Conservation (phyloP, 1,140 invertebrate species). For the Cherax destructor region DNA sequence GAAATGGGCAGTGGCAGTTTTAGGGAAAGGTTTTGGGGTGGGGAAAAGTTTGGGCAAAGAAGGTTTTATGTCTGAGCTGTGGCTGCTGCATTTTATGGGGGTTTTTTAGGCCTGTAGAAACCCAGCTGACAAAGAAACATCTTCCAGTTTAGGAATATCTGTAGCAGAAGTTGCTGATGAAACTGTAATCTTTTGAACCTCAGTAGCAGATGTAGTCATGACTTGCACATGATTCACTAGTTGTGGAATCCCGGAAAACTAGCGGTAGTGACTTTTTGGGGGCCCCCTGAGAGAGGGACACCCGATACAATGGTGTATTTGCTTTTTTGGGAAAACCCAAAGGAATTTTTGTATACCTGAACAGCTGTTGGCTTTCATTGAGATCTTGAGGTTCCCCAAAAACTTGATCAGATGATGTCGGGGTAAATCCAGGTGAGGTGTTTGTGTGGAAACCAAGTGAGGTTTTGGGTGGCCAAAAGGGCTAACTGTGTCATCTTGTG, state of each 20-base stretch:
- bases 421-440: constrained; percentile 7
- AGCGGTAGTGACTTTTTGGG: constrained; percentile 14
- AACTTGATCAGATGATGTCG: constrained; percentile 13
- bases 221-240: constrained; percentile 22
- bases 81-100: constrained; percentile 3
- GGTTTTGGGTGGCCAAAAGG: constrained; percentile 10
- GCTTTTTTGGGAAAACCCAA: constrained; percentile 5
- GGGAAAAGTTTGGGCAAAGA: constrained; percentile 63
- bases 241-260: background rate
- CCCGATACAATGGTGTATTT: constrained; percentile 46
- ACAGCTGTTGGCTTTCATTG: constrained; percentile 25
- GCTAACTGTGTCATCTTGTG: background rate
- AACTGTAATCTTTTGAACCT: background rate
- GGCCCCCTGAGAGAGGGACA: constrained; percentile 10
- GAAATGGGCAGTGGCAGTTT: constrained; percentile 67
- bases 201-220: background rate
- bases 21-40: constrained; percentile 61
- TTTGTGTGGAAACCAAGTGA: constrained; percentile 18
- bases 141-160: constrained; percentile 19
- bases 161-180: background rate
- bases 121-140: background rate
- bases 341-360: constrained; percentile 47
- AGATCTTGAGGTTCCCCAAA: constrained; percentile 37
- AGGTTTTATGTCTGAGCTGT: constrained; percentile 36
- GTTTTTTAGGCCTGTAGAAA: background rate